Evolutionary conservation across 2,888 invertebrate genomes (phyloP), one percentile per base, ranked within the genome.

Genomic region (Lamellibrachia columna): DNA sequence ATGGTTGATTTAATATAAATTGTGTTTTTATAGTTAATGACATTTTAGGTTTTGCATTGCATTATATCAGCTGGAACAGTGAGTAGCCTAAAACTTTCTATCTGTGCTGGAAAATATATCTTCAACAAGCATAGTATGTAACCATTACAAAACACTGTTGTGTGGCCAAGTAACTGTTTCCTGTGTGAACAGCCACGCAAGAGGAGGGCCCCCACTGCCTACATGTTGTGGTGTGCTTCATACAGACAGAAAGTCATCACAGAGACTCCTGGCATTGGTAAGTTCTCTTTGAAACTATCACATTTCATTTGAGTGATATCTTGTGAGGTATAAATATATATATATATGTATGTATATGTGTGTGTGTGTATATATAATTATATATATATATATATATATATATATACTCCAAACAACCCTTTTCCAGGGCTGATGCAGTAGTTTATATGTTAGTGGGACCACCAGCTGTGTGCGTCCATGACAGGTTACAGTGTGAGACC

Each of bases 161-260:
- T 0, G 52, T 90, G 1, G 8, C n/a, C 22, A 52, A 11, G 22
- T 15, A 40, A 28, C 9, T 40, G 40, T 40, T 40, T 9, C 22
- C 60, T 90, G 92, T 40, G 40, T 40, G 52, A 52, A 7, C 91
- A 93, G 92, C 92, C 92, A 92, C 93, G 93, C 93, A 94, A 94
- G 92, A 93, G 92, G 90, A 93, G 93, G 58, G 95, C 95, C 0
- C 95, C 96, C 94, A 98, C 98, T 0, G 98, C 98, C 0, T 99
- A 98, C 96, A 98, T 98, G 98, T 97, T 98, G 95, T 99, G 98
- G 98, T 98, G 98, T 0, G 98, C 98, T 94, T 98, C 98, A 95
- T 97, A 98, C 40, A 97, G 98, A 90, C 98, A 98, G 93, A 98
- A 98, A 94, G 97, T 98, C 93, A 97, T 98, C 58, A 97, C 97